These are phyloP conservation scores for Acrossocheilus wenchowensis DNA, from an alignment of 2,797 vertebrate genomes.

Conservation along the genomic window DNA sequence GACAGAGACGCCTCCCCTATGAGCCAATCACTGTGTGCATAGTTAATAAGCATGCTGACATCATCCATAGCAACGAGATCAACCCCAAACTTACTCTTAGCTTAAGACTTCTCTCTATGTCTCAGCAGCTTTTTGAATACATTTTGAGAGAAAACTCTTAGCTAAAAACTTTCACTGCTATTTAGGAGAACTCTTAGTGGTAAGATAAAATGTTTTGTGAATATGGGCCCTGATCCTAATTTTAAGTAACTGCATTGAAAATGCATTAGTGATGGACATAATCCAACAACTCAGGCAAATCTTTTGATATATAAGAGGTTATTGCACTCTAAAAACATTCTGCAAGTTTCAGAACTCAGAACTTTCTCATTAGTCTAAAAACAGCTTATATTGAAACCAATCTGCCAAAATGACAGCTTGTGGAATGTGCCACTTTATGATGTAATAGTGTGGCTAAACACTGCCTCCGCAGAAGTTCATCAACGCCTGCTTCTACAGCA, in stretches of 20 bases:
- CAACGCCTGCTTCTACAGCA: no score
- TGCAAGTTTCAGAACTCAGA: no score
- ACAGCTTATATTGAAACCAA: neutral
- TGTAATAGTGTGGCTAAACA: neutral
- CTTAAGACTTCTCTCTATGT: neutral
- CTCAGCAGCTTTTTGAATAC: neutral
- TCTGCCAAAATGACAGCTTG: neutral
- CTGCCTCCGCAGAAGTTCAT: no score
- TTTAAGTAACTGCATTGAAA: conserved; percentile 1
- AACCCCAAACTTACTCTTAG: neutral
- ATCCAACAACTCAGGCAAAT: neutral
- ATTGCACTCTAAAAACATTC: neutral
- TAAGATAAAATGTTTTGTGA: neutral
- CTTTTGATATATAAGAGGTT: neutral
- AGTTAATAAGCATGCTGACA: no score
- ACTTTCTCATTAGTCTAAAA: neutral
- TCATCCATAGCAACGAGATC: no score
- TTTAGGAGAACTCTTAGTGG: neutral
- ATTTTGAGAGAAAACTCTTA: neutral
- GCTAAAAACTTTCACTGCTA: neutral
- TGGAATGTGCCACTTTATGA: neutral
- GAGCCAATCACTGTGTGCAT: neutral
- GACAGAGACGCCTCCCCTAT: neutral
- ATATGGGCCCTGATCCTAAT: neutral
- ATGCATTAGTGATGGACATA: neutral